Evolutionary conservation across 2,797 vertebrate species (phyloP).

Genomic region (Neoniphon sammara): DNA sequence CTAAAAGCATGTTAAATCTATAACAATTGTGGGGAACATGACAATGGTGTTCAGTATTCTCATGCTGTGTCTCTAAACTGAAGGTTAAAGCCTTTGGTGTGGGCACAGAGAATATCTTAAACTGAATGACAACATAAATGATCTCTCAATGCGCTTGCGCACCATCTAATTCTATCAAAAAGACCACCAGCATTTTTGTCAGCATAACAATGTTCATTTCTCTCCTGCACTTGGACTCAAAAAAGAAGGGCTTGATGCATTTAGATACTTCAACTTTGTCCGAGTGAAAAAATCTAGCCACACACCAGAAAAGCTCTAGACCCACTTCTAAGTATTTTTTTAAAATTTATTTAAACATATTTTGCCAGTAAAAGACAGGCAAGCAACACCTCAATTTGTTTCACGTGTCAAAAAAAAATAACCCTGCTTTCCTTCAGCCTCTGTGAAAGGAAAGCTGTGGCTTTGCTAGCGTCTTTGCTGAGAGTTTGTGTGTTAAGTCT

Average conservation of each 20-base stretch:
- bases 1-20: no score
- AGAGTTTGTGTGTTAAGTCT: constrained; percentile 62
- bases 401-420: constrained; percentile 2
- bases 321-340: no score
- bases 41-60: no score
- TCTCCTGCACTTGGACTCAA: not conserved
- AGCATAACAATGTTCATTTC: not conserved
- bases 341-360: no score
- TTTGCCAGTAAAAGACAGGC: no score
- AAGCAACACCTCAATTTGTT: not conserved
- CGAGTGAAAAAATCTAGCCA: no score
- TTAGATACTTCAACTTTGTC: no score
- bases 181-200: not conserved
- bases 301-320: no score
- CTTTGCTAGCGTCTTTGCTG: constrained; percentile 43
- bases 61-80: not conserved
- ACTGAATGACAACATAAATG: constrained; percentile 3
- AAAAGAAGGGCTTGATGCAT: no score
- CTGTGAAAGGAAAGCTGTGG: constrained; percentile 45
- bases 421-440: constrained; percentile 8
- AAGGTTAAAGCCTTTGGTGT: not conserved
- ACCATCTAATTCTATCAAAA: not conserved
- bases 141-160: not conserved
- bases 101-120: not conserved
- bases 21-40: no score